Conservation (phyloP, 2,113 vertebrate genomes). For the Poecile atricapillus region DNA sequence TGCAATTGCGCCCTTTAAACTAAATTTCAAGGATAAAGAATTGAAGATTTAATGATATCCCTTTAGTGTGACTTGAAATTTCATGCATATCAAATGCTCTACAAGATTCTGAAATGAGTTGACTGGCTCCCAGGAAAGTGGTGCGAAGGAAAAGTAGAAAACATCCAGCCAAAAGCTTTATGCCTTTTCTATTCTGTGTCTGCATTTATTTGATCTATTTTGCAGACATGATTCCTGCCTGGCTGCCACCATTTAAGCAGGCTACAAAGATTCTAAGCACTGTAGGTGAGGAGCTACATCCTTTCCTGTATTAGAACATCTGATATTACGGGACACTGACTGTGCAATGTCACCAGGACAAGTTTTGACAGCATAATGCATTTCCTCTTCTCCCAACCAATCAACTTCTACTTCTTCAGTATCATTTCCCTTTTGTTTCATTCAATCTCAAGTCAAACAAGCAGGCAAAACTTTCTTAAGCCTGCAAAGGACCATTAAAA, state of each 20-base stretch:
- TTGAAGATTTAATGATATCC: neutral
- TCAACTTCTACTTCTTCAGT: neutral
- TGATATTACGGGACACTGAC: neutral
- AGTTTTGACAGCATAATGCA: neutral
- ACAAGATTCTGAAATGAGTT: neutral
- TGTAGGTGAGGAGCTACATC: neutral
- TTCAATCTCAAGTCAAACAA: neutral
- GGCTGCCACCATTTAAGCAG: neutral
- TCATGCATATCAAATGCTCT: neutral
- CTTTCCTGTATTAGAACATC: neutral
- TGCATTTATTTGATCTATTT: neutral
- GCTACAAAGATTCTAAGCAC: neutral
- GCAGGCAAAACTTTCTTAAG: neutral
- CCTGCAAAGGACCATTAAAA: fast-evolving
- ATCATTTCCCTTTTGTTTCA: neutral
- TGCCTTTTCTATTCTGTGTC: neutral
- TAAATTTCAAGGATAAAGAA: neutral
- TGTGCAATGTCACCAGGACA: neutral
- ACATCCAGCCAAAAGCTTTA: neutral
- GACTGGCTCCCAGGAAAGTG: neutral
- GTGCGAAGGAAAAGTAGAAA: neutral
- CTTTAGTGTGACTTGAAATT: neutral
- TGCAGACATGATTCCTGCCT: neutral
- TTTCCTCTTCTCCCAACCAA: neutral
- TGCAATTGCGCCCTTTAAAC: neutral